Conservation (phyloP, 2,113 vertebrate species). For the Malurus cyaneus region DNA sequence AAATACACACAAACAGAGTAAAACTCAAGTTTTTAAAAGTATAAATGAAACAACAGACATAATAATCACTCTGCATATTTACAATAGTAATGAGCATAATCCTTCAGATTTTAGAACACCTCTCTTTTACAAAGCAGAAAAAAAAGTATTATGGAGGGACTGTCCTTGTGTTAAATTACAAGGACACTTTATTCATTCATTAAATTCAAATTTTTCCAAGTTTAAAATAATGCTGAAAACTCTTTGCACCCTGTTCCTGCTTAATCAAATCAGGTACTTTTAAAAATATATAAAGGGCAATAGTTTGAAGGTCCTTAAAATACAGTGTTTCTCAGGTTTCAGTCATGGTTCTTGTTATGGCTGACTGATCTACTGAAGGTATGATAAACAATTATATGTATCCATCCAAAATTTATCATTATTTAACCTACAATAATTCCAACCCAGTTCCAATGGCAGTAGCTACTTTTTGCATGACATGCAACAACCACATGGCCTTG, state of each 20-base stretch:
- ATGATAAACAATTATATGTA: not conserved
- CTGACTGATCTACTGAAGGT: not conserved
- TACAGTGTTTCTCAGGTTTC: not conserved
- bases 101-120: not conserved
- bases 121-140: not conserved
- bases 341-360: not conserved
- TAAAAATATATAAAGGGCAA: not conserved
- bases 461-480: not conserved
- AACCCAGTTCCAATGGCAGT: not conserved
- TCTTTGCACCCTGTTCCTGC: not conserved
- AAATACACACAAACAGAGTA: not conserved
- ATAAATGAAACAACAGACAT: not conserved
- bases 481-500: not conserved
- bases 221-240: not conserved
- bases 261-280: not conserved
- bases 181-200: not conserved
- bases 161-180: not conserved
- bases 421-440: not conserved
- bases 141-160: not conserved
- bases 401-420: not conserved
- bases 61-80: not conserved
- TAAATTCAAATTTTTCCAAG: not conserved
- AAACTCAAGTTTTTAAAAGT: not conserved
- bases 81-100: not conserved
- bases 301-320: not conserved